These are phyloP conservation scores for Drosophila yooni DNA, from an alignment of 2,888 invertebrate species.

Conservation along the genomic window DNA sequence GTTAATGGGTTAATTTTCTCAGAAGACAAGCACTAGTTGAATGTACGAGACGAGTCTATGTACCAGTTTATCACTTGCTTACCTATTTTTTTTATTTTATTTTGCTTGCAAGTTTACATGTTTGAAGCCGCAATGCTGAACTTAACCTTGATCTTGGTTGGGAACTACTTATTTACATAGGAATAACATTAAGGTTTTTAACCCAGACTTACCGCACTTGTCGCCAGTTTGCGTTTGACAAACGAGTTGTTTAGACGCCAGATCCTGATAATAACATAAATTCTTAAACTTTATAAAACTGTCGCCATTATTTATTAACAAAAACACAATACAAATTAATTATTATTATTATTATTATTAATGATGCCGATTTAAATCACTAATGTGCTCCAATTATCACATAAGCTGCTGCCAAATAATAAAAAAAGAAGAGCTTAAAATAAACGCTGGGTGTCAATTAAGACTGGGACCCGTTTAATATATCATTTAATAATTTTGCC, in stretches of 20 bases:
- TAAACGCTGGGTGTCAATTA: background rate
- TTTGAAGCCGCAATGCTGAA: slow-evolving; percentile 25
- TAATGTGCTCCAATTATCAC: background rate
- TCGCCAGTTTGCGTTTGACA: slow-evolving; percentile 25
- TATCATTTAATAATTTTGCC: background rate
- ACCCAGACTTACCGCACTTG: slow-evolving; percentile 26
- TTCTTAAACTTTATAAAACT: background rate
- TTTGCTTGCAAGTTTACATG: slow-evolving; percentile 14
- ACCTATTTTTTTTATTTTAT: slow-evolving; percentile 7
- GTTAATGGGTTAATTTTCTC: slow-evolving; percentile 48
- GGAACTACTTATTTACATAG: slow-evolving; percentile 5
- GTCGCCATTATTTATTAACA: background rate
- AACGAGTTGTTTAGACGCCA: slow-evolving; percentile 18
- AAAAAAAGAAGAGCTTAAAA: too few relatives aligned
- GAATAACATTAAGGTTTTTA: slow-evolving; percentile 23
- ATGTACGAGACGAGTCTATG: slow-evolving; percentile 4
- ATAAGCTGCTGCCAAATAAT: background rate
- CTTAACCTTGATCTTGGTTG: slow-evolving; percentile 46
- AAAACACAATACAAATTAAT: background rate
- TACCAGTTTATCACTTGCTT: slow-evolving; percentile 8
- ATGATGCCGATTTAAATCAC: slow-evolving; percentile 4
- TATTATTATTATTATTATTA: too few relatives aligned
- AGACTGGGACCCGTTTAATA: background rate
- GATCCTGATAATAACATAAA: background rate
- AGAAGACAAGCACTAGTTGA: slow-evolving; percentile 41